phyloP scores from a whole-genome alignment of 2,888 invertebrate species.

The Eurois occulta region DNA sequence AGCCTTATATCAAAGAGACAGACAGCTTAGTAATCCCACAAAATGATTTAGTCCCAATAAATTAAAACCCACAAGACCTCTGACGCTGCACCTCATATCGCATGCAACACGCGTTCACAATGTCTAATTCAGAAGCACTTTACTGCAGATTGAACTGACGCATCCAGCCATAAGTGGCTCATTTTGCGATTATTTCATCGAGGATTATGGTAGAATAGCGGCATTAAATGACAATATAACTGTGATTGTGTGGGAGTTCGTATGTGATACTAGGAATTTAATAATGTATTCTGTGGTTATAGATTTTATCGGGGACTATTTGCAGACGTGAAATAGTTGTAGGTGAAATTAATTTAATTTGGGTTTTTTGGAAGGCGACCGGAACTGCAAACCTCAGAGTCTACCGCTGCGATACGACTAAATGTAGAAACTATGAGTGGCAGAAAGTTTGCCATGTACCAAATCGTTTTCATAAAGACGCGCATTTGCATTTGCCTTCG shows the following conservation, averaged over 20 bases:
- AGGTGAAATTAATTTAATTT: background rate
- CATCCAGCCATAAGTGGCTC: conserved; percentile 35
- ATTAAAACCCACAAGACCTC: conserved; percentile 10
- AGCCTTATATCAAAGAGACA: background rate
- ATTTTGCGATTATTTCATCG: conserved; percentile 51
- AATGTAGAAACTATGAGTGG: background rate
- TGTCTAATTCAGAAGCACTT: conserved; percentile 39
- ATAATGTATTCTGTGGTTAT: background rate
- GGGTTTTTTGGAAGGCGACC: background rate
- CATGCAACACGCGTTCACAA: conserved; percentile 36
- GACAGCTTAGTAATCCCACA: background rate
- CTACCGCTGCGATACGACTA: background rate
- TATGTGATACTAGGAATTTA: conserved; percentile 3
- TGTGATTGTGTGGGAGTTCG: conserved; percentile 28
- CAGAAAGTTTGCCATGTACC: background rate
- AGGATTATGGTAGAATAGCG: conserved; percentile 32
- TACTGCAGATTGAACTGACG: conserved; percentile 35
- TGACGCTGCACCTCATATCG: conserved; percentile 11
- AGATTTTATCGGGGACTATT: background rate
- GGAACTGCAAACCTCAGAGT: background rate
- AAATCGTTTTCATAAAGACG: background rate
- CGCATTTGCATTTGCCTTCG: background rate
- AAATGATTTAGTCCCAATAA: conserved; percentile 3
- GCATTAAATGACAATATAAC: conserved; percentile 37
- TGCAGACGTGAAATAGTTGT: background rate